Evolutionary conservation across 2,888 invertebrate species (phyloP).

Genomic region (Scaeva pyrastri): DNA sequence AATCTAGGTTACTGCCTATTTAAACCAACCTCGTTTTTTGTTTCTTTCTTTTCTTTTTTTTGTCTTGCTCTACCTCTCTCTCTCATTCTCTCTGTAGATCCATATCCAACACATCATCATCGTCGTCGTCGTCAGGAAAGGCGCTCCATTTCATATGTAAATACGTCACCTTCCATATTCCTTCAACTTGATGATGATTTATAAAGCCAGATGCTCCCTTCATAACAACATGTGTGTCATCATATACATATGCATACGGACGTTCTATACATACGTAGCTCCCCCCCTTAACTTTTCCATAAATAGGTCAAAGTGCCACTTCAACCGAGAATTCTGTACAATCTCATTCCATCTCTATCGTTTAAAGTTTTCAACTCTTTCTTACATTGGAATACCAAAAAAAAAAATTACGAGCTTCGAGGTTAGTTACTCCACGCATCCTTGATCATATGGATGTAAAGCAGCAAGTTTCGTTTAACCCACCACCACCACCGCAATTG

Average conservation of each 20-base stretch:
- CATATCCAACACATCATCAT: not conserved
- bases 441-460: conserved; percentile 58
- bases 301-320: conserved; percentile 72
- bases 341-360: conserved; percentile 10
- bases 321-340: conserved; percentile 63
- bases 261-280: conserved; percentile 2
- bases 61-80: too few relatives aligned
- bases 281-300: conserved; percentile 29
- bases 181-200: conserved; percentile 69
- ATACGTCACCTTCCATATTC: conserved; percentile 54
- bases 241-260: not conserved
- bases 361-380: conserved; percentile 10
- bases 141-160: conserved; percentile 64
- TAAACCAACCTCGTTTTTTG: conserved; percentile 5
- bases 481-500: too few relatives aligned
- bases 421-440: conserved; percentile 69
- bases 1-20: conserved; percentile 66
- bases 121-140: conserved; percentile 25
- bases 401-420: conserved; percentile 36
- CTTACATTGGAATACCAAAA: conserved; percentile 26
- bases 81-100: not conserved
- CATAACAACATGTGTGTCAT: conserved; percentile 21
- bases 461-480: not conserved
- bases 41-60: not conserved
- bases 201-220: conserved; percentile 51